Evolutionary conservation across 2,888 invertebrate species (phyloP).

Genomic region (Micoletzkya japonica): DNA sequence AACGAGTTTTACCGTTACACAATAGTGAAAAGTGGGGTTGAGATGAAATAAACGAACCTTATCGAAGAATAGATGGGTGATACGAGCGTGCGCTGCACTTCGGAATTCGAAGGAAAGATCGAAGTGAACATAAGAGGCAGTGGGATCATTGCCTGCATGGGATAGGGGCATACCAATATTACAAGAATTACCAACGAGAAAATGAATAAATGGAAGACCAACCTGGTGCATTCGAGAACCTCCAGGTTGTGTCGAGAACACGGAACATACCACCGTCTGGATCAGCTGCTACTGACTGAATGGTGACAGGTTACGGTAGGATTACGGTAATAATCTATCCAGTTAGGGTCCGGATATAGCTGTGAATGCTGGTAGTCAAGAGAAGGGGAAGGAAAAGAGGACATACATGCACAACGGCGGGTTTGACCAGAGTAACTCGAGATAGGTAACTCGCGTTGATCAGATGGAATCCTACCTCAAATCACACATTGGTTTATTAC

Average conservation of each 20-base stretch:
- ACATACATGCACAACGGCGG: constrained; percentile 52
- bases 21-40: background rate
- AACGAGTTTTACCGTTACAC: background rate
- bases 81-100: background rate
- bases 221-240: constrained; percentile 15
- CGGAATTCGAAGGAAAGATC: constrained; percentile 22
- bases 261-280: constrained; percentile 26
- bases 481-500: background rate
- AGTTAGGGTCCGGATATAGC: background rate
- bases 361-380: background rate
- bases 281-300: constrained; percentile 21
- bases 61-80: constrained; percentile 25
- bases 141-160: background rate
- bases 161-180: background rate
- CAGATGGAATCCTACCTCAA: constrained; percentile 44
- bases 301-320: background rate
- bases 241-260: constrained; percentile 21
- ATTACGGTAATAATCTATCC: background rate
- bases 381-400: background rate
- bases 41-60: constrained; percentile 2
- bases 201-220: background rate
- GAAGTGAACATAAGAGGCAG: constrained; percentile 17
- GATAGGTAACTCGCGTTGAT: constrained; percentile 54
- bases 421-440: constrained; percentile 52
- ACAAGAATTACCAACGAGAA: background rate